A percentile compares a stretch with the other conserved stretches of the same genome.
Conservation (phyloP, 37 sponge, comb jelly and placozoan genomes). For the Haliclona indistincta region DNA sequence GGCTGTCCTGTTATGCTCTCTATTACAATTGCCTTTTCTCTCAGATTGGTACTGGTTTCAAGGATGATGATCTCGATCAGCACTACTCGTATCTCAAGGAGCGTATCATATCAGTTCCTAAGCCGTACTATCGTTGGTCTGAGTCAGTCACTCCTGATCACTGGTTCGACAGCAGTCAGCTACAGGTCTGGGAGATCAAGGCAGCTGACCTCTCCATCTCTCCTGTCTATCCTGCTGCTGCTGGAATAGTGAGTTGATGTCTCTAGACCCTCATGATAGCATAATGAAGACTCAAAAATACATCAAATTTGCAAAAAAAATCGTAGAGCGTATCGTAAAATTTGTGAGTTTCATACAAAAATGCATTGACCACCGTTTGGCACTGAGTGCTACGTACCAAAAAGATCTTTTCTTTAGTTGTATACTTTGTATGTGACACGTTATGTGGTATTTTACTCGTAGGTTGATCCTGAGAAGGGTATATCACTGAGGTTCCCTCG, state of each 20-base stretch:
- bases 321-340: too few relatives aligned
- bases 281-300: too few relatives aligned
- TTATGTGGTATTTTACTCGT: too few relatives aligned
- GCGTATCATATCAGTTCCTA: conserved; percentile 72
- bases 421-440: too few relatives aligned
- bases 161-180: conserved; percentile 97
- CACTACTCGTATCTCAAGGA: conserved; percentile 80
- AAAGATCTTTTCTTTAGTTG: too few relatives aligned
- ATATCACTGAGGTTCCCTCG: conserved; percentile 98
- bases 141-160: conserved; percentile 77
- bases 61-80: conserved; percentile 86
- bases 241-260: conserved; percentile 89
- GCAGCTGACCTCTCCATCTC: conserved; percentile 98
- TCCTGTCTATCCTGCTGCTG: conserved; percentile 92
- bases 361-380: too few relatives aligned
- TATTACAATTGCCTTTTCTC: neutral
- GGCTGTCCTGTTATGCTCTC: neutral
- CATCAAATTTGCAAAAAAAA: too few relatives aligned
- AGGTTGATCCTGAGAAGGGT: conserved; percentile 97
- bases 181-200: conserved; percentile 98
- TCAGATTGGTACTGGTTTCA: conserved; percentile 97
- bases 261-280: too few relatives aligned
- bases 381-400: too few relatives aligned
- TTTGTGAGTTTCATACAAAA: too few relatives aligned
- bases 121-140: conserved; percentile 85